Percentiles rank a stretch among this genome's conserved stretches.
phyloP scores from a whole-genome alignment of 2,888 invertebrate species.

The Temnothorax rugatulus region DNA sequence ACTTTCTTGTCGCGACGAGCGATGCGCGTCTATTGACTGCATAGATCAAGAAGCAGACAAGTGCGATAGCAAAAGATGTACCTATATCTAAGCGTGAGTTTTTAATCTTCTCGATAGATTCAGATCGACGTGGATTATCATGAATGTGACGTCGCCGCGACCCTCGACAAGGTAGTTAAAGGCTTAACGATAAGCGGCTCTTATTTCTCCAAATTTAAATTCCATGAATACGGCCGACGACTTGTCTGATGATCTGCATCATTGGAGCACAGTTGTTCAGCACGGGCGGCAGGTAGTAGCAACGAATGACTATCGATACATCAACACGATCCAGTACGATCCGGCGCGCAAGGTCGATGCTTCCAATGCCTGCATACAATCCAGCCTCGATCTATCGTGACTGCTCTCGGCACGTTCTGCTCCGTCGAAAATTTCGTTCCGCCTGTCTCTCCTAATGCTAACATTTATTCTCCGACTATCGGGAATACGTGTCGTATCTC shows the following conservation, averaged over 20 bases:
- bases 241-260: constrained; percentile 38
- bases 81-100: background rate
- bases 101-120: constrained; percentile 13
- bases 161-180: background rate
- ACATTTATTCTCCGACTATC: constrained; percentile 69
- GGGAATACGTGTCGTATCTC: constrained; percentile 26
- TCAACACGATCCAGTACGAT: constrained; percentile 46
- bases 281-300: constrained; percentile 51
- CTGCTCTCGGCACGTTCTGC: constrained; percentile 61
- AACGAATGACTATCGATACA: constrained; percentile 43
- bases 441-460: constrained; percentile 74
- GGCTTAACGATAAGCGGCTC: constrained; percentile 4
- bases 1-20: constrained; percentile 49
- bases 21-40: constrained; percentile 31
- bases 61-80: background rate
- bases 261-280: constrained; percentile 40
- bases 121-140: background rate
- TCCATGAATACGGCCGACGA: constrained; percentile 46
- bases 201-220: constrained; percentile 46
- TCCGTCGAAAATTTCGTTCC: constrained; percentile 76
- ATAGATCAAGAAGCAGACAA: constrained; percentile 1
- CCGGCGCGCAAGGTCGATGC: constrained; percentile 33
- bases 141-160: background rate
- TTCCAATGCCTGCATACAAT: constrained; percentile 51
- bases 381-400: constrained; percentile 48